These are phyloP conservation scores for Acanthopagrus latus DNA, from an alignment of 2,797 vertebrate species.

Conservation along the genomic window DNA sequence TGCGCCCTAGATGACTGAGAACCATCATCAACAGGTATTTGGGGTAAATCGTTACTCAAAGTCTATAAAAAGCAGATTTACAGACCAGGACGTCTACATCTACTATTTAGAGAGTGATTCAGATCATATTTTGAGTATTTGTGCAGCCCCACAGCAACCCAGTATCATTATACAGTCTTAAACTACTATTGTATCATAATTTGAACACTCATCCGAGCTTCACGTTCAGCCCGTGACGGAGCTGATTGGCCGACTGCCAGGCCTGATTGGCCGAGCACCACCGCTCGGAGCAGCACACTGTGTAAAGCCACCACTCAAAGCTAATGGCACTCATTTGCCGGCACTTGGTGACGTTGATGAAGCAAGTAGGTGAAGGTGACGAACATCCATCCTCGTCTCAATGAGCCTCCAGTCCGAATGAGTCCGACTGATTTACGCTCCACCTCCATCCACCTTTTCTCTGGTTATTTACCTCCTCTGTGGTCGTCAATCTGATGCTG, in stretches of 20 bases:
- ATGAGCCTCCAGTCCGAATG: slow-evolving; percentile 30
- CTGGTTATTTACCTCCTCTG: neutral
- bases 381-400: slow-evolving; percentile 46
- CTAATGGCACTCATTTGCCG: slow-evolving; percentile 50
- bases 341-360: slow-evolving; percentile 48
- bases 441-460: slow-evolving; percentile 4
- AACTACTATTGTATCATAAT: neutral
- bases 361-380: slow-evolving; percentile 63
- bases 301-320: slow-evolving; percentile 51
- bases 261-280: slow-evolving; percentile 13
- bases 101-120: too few relatives aligned
- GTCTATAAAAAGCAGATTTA: too few relatives aligned
- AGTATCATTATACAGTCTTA: neutral
- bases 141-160: neutral
- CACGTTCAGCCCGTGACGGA: neutral
- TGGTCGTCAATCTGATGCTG: slow-evolving; percentile 10
- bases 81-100: too few relatives aligned
- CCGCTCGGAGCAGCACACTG: slow-evolving; percentile 12
- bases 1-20: too few relatives aligned
- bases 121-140: too few relatives aligned
- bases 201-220: slow-evolving; percentile 1
- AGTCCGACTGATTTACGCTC: slow-evolving; percentile 19
- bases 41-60: too few relatives aligned
- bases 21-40: too few relatives aligned
- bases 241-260: slow-evolving; percentile 23